These are phyloP conservation scores for Fukomys damarensis DNA, from an alignment of 2,113 vertebrate genomes.

Conservation along the genomic window DNA sequence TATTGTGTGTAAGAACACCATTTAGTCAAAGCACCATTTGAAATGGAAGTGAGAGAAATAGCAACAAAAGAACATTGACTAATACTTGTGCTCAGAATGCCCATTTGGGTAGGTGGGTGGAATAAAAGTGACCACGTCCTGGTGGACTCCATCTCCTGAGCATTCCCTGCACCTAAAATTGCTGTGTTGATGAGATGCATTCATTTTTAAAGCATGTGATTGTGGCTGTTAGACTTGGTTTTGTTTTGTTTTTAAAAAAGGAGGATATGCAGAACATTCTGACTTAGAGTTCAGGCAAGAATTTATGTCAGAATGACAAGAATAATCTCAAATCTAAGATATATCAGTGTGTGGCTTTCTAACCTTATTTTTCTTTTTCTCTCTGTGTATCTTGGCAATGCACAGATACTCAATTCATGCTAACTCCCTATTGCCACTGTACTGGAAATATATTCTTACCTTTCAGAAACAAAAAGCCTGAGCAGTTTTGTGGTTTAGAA, in stretches of 20 bases:
- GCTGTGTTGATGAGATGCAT: slow-evolving; percentile 52
- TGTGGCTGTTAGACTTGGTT: slow-evolving; percentile 61
- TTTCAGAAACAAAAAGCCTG: not conserved
- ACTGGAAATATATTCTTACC: not conserved
- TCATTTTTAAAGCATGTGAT: slow-evolving; percentile 43
- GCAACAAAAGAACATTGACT: slow-evolving; percentile 73
- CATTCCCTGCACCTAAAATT: slow-evolving; percentile 63
- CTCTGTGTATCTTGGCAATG: not conserved
- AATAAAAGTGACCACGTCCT: slow-evolving; percentile 59
- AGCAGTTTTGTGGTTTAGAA: not conserved
- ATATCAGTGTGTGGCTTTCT: slow-evolving; percentile 34
- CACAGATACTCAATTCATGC: not conserved
- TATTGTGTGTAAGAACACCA: slow-evolving; percentile 66
- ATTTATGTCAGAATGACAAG: slow-evolving; percentile 73
- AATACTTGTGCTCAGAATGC: slow-evolving; percentile 62
- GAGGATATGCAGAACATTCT: slow-evolving; percentile 65
- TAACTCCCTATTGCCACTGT: not conserved
- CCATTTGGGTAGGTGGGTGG: slow-evolving; percentile 55
- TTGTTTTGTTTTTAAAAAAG: slow-evolving; percentile 34
- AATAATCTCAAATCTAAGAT: not conserved
- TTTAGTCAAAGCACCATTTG: slow-evolving; percentile 71
- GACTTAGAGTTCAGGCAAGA: slow-evolving; percentile 72
- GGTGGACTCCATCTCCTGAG: slow-evolving; percentile 16
- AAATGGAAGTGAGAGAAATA: slow-evolving; percentile 60
- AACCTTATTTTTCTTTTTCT: not conserved